Evolutionary conservation across 2,888 invertebrate genomes (phyloP).

Genomic region (Tolmerus cingulatus): DNA sequence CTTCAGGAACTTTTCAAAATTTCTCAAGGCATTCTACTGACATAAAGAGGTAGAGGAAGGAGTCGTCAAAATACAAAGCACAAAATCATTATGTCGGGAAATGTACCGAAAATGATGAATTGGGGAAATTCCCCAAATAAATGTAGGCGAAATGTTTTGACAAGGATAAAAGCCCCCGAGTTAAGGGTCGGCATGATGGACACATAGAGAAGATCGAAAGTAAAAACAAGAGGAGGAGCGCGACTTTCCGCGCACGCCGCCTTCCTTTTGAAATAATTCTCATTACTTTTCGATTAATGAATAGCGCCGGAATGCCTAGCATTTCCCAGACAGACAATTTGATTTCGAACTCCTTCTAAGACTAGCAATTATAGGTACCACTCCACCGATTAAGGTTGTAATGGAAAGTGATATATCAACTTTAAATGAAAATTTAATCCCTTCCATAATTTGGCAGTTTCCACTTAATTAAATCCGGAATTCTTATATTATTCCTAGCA

Average conservation of each 20-base stretch:
- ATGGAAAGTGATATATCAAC: not conserved
- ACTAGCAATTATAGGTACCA: not conserved
- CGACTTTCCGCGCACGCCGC: not conserved
- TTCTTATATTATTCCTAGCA: not conserved
- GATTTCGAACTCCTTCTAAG: not conserved
- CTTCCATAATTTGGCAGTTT: not conserved
- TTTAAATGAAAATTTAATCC: not conserved
- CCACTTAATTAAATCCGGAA: not conserved
- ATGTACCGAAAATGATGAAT: conserved; percentile 39
- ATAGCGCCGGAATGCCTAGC: not conserved
- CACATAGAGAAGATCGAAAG: conserved; percentile 1
- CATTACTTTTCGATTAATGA: conserved; percentile 26
- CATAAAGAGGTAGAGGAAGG: not conserved
- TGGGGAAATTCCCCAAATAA: conserved; percentile 12
- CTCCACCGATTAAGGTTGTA: not conserved
- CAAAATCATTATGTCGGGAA: conserved; percentile 37
- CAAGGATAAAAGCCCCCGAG: conserved; percentile 28
- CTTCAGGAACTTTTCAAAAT: not conserved
- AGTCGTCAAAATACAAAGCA: conserved; percentile 28
- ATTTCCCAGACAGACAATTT: not conserved
- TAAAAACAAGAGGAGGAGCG: not conserved
- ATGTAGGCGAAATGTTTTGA: conserved; percentile 35
- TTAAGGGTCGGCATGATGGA: conserved; percentile 8
- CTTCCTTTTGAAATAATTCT: not conserved
- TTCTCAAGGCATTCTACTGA: not conserved